Conservation (phyloP, 2,113 vertebrate species). For the Haemorhous mexicanus region DNA sequence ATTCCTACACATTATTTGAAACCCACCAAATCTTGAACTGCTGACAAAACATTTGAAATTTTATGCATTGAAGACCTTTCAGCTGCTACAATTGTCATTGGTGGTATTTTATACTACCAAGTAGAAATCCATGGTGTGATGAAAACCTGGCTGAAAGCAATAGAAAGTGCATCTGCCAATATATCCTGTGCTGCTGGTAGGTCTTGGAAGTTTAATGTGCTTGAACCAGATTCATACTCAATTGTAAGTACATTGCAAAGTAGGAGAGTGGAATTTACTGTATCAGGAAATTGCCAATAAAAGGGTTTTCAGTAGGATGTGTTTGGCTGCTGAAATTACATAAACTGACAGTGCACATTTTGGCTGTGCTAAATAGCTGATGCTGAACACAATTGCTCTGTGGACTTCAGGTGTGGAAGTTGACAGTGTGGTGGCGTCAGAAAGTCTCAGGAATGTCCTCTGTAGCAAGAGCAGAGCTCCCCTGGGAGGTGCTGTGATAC, state of each 20-base stretch:
- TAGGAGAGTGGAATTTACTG: not conserved
- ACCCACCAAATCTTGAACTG: not conserved
- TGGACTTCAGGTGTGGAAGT: not conserved
- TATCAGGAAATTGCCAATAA: conserved; percentile 17
- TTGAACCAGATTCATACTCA: not conserved
- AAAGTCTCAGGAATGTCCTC: not conserved
- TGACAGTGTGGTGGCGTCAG: not conserved
- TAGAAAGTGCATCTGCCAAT: not conserved
- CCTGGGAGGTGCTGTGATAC: not conserved
- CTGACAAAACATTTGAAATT: not conserved
- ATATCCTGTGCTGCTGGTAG: not conserved
- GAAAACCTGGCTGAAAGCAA: not conserved
- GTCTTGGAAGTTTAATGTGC: conserved; percentile 11
- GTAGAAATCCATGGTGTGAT: not conserved
- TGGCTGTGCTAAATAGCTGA: not conserved
- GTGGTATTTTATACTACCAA: not conserved
- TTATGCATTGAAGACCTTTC: not conserved
- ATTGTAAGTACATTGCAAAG: not conserved
- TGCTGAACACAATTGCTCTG: not conserved
- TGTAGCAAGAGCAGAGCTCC: not conserved
- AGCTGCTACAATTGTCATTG: not conserved
- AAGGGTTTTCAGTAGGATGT: not conserved
- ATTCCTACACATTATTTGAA: not conserved
- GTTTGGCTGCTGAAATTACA: not conserved
- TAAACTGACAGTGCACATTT: not conserved